Conservation (phyloP, 2,797 vertebrate species). For the Typhlichthys eigenmanni region DNA sequence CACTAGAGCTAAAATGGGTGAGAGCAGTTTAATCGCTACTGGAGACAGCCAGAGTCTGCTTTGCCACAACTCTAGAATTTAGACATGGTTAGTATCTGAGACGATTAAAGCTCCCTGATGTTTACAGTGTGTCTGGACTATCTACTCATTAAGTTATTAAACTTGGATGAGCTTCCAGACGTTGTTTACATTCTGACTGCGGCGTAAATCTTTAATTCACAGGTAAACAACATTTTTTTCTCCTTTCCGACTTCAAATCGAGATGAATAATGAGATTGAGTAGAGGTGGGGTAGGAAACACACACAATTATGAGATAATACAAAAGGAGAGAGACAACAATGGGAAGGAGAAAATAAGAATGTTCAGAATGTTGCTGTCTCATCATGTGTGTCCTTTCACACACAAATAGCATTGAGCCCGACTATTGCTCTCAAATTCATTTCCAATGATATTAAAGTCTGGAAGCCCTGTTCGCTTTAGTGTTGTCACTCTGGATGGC, state of each 20-base stretch:
- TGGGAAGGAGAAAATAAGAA: too few species aligned
- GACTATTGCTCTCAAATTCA: too few species aligned
- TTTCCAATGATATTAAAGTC: too few species aligned
- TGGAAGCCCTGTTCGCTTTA: too few species aligned
- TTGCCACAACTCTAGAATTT: constrained; percentile 34
- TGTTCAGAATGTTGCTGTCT: too few species aligned
- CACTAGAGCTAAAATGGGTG: too few species aligned
- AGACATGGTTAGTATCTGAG: constrained; percentile 52
- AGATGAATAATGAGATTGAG: background rate
- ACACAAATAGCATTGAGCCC: too few species aligned
- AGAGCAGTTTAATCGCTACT: constrained; percentile 14
- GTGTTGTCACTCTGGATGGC: too few species aligned
- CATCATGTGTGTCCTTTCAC: too few species aligned
- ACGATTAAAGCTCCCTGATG: constrained; percentile 55
- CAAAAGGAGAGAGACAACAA: background rate
- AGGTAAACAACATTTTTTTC: constrained; percentile 61
- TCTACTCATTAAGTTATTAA: constrained; percentile 66
- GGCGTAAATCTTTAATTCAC: constrained; percentile 49
- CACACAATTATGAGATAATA: background rate
- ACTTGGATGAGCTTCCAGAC: constrained; percentile 48
- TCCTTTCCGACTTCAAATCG: constrained; percentile 2
- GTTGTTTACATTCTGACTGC: constrained; percentile 51
- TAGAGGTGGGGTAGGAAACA: background rate
- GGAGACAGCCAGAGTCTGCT: constrained; percentile 51
- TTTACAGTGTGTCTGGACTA: constrained; percentile 50